Percentiles rank a stretch among this genome's conserved stretches.
Conservation (phyloP, 2,797 vertebrate species). For the Girardinus metallicus region DNA sequence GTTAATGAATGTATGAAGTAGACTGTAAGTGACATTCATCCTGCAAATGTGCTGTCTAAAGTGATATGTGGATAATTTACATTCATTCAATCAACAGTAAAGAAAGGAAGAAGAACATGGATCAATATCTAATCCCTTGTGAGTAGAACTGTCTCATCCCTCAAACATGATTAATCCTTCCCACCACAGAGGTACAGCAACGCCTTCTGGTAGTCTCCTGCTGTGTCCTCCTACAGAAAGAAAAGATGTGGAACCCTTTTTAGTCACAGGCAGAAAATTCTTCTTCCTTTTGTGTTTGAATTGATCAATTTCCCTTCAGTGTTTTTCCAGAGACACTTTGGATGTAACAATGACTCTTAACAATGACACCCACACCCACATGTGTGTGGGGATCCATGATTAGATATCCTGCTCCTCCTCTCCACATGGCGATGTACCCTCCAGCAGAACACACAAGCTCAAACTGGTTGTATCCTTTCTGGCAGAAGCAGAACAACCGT, state of each 20-base stretch:
- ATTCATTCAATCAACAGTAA: slow-evolving; percentile 49
- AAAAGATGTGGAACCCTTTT: slow-evolving; percentile 1
- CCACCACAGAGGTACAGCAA: slow-evolving; percentile 92
- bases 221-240: slow-evolving; percentile 87
- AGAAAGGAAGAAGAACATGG: slow-evolving; percentile 30
- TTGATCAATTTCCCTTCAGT: background rate
- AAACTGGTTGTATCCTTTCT: background rate
- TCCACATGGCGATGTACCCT: slow-evolving; percentile 34
- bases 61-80: slow-evolving; percentile 36
- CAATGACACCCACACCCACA: too few species aligned
- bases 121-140: slow-evolving; percentile 46
- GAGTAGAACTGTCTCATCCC: slow-evolving; percentile 41
- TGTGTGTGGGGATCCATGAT: background rate
- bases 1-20: background rate
- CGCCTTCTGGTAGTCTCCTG: slow-evolving; percentile 92
- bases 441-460: slow-evolving; percentile 9
- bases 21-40: slow-evolving; percentile 5
- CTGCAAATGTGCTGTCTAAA: slow-evolving; percentile 16
- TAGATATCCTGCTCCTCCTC: slow-evolving; percentile 26
- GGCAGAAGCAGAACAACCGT: slow-evolving; percentile 1
- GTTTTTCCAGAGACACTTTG: slow-evolving; percentile 3
- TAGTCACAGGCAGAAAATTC: background rate
- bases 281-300: background rate
- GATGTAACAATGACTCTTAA: background rate
- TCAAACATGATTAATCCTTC: slow-evolving; percentile 77